Percentiles rank a stretch among this genome's conserved stretches.
phyloP scores from a whole-genome alignment of 2,797 vertebrate species.

The Bovichtus diacanthus region DNA sequence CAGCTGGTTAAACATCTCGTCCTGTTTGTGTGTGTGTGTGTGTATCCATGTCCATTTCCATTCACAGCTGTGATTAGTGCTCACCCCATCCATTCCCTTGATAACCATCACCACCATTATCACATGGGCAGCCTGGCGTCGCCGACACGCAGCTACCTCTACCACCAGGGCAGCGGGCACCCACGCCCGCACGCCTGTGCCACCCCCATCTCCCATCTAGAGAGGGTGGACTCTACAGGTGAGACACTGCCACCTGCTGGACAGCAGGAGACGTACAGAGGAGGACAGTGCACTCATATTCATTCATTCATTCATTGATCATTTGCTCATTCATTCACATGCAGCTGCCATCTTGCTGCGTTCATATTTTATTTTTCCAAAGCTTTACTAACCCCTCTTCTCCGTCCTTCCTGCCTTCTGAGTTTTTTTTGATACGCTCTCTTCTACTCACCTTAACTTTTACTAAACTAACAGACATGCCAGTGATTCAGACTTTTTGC shows the following conservation, averaged over 20 bases:
- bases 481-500: not conserved
- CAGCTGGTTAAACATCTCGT: slow-evolving; percentile 59
- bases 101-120: slow-evolving; percentile 99
- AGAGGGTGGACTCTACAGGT: slow-evolving; percentile 98
- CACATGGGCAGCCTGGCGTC: slow-evolving; percentile 98
- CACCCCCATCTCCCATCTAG: slow-evolving; percentile 93
- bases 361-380: slow-evolving; percentile 26
- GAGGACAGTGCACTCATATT: not conserved
- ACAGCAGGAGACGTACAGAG: slow-evolving; percentile 1
- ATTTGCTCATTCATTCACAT: slow-evolving; percentile 32
- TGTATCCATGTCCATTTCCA: slow-evolving; percentile 88
- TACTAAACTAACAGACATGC: not conserved
- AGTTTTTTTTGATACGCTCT: not conserved
- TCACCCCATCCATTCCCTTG: slow-evolving; percentile 99
- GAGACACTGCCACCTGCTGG: slow-evolving; percentile 83
- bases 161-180: slow-evolving; percentile 88
- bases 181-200: slow-evolving; percentile 85
- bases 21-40: slow-evolving; percentile 66
- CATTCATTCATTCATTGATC: slow-evolving; percentile 39
- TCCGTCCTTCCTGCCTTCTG: not conserved
- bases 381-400: slow-evolving; percentile 22
- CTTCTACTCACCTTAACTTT: not conserved
- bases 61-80: slow-evolving; percentile 99
- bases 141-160: slow-evolving; percentile 94
- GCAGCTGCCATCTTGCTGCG: slow-evolving; percentile 4